Evolutionary conservation across 2,113 vertebrate species (phyloP), one percentile per base, ranked within the genome.

Genomic region (Apteryx owenii): DNA sequence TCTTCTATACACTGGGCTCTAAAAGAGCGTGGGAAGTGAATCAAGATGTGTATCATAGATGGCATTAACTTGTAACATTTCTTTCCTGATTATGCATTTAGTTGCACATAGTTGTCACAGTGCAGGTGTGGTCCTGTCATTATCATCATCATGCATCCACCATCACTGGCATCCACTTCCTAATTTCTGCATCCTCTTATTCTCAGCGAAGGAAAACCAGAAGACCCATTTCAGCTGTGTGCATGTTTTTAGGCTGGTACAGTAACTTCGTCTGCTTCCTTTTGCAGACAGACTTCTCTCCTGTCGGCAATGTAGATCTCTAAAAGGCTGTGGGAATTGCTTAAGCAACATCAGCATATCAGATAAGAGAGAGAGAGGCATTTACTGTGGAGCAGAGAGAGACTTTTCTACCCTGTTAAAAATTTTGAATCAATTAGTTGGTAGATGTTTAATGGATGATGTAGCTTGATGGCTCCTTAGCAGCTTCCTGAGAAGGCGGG

Each of bases 101-200:
- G 33, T 21, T 70, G 18, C 40, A 21, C 10, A 14, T 36, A 18
- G 12, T 22, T 20, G 7, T 81, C 60, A 86, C 28, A 8, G 54
- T 79, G 58, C 33, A 69, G n/a, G 61, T 81, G 12, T 68, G 44
- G 46, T 87, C 51, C 64, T 93, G 44, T 20, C 26, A 29, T 38
- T 70, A 38, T 56, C 68, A 40, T 15, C n/a, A 44, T 78, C 23
- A 46, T 29, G 12, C 68, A 50, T 70, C 36, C 36, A 38, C 36
- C 36, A 38, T 38, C 23, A 81, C 13, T 87, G 88, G 58, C 89
- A 95, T 81, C 60, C 12, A 19, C 78, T 95, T 97, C 71, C 71
- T 94, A 88, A 48, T 95, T 94, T 95, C 60, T 90, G n/a, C 64
- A 60, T 65, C 51, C 72, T 88, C 81, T 71, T 88, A 69, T 88